Percentiles rank a stretch among this genome's conserved stretches.
These are phyloP conservation scores for Serilophus lunatus DNA, from an alignment of 2,113 vertebrate species.

Conservation along the genomic window DNA sequence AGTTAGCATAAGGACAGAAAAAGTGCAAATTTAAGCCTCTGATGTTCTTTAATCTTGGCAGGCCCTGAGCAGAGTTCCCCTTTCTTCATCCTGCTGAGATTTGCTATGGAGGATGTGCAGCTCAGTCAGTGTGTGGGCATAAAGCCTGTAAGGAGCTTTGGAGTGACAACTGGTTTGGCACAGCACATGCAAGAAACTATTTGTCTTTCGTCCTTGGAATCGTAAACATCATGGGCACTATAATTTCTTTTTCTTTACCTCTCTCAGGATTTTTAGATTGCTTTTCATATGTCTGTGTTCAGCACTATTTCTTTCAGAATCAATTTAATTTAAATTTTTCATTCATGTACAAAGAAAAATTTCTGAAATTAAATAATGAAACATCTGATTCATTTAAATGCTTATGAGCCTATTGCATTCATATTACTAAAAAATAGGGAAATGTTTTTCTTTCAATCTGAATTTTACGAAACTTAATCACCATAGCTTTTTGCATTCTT, in stretches of 20 bases:
- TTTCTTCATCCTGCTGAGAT: background rate
- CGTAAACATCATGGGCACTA: background rate
- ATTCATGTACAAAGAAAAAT: background rate
- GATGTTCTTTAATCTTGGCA: conserved; percentile 24
- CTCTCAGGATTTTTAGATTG: conserved; percentile 2
- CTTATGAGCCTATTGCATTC: background rate
- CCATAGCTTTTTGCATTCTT: background rate
- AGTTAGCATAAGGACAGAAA: background rate
- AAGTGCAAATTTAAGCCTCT: conserved; percentile 11
- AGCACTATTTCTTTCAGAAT: conserved; percentile 21
- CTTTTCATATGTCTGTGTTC: conserved; percentile 9
- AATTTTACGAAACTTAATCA: background rate
- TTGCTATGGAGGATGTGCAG: background rate
- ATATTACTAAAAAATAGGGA: background rate
- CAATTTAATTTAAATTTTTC: background rate
- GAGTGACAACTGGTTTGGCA: conserved; percentile 26
- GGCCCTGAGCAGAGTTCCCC: background rate
- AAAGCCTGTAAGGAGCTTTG: conserved; percentile 55
- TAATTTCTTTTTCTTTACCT: background rate
- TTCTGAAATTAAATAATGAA: conserved; percentile 8
- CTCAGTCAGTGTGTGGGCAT: conserved; percentile 30
- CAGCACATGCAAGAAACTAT: background rate
- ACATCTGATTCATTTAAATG: conserved; percentile 17
- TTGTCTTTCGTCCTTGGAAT: conserved; percentile 24
- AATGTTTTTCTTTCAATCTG: background rate